These are phyloP conservation scores for Pogonomyrmex barbatus DNA, from an alignment of 1,140 invertebrate genomes.

Conservation along the genomic window DNA sequence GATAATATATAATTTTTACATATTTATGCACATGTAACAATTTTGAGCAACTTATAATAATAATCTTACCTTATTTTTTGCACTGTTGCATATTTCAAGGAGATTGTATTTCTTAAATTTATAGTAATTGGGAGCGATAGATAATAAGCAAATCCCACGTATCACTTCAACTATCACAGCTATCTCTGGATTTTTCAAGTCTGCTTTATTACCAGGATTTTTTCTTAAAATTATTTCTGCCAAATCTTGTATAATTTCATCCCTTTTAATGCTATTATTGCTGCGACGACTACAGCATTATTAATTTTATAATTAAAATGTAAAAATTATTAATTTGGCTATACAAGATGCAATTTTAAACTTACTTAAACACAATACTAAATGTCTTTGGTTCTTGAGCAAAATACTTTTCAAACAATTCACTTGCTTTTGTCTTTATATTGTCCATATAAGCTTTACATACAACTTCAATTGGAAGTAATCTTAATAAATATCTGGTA, in stretches of 20 bases:
- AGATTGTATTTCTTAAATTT: constrained; percentile 91
- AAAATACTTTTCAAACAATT: constrained; percentile 92
- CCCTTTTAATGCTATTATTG: constrained; percentile 90
- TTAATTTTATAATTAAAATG: constrained; percentile 52
- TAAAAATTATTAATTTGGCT: constrained; percentile 8
- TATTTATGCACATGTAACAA: too few species aligned
- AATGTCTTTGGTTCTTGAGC: constrained; percentile 90
- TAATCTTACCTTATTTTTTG: constrained; percentile 36
- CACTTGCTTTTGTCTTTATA: constrained; percentile 89
- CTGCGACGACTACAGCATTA: constrained; percentile 88
- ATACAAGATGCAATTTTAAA: constrained; percentile 49
- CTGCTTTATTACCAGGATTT: constrained; percentile 90
- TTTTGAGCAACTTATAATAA: not conserved
- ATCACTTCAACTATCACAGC: constrained; percentile 93
- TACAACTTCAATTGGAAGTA: constrained; percentile 92
- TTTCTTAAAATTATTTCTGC: constrained; percentile 89
- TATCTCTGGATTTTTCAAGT: constrained; percentile 91
- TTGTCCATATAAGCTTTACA: constrained; percentile 92
- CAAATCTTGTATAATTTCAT: constrained; percentile 90
- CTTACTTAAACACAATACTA: constrained; percentile 91
- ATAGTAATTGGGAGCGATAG: constrained; percentile 89
- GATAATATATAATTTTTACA: not conserved
- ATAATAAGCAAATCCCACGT: constrained; percentile 88
- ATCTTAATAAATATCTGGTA: constrained; percentile 90
- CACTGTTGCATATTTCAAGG: constrained; percentile 83